Evolutionary conservation across 2,797 vertebrate species (phyloP).

Genomic region (Cossypha caffra): DNA sequence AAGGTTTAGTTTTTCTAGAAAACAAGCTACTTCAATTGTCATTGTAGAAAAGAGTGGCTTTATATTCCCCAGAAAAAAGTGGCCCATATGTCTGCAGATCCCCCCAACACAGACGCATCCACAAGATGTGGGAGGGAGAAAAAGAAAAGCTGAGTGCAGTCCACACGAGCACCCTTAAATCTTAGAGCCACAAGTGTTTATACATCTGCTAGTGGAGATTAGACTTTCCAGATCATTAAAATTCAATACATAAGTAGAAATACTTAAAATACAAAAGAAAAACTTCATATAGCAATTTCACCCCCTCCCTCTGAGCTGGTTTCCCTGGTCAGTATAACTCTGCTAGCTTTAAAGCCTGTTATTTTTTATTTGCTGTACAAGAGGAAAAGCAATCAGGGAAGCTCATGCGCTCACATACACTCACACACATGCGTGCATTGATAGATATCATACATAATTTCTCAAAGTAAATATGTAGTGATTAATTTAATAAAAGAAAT

Average conservation of each 20-base stretch:
- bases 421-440: neutral
- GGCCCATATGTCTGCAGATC: neutral
- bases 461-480: slow-evolving; percentile 53
- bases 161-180: neutral
- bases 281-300: neutral
- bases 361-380: slow-evolving; percentile 12
- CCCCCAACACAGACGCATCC: neutral
- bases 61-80: neutral
- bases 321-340: neutral
- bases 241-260: neutral
- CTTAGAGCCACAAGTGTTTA: neutral
- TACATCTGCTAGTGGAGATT: neutral
- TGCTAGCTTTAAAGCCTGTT: neutral
- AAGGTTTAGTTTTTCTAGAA: neutral
- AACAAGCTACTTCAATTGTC: neutral
- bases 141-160: neutral
- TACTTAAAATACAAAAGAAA: neutral
- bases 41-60: neutral
- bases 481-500: slow-evolving; percentile 66
- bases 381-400: slow-evolving; percentile 31
- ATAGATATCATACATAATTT: slow-evolving; percentile 27
- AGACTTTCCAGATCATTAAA: neutral
- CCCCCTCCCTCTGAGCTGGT: neutral
- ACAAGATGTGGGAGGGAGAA: neutral
- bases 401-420: slow-evolving; percentile 22